Evolutionary conservation across 2,888 invertebrate genomes (phyloP), one percentile per base, ranked within the genome.

Genomic region (Drosophila villosipedis): DNA sequence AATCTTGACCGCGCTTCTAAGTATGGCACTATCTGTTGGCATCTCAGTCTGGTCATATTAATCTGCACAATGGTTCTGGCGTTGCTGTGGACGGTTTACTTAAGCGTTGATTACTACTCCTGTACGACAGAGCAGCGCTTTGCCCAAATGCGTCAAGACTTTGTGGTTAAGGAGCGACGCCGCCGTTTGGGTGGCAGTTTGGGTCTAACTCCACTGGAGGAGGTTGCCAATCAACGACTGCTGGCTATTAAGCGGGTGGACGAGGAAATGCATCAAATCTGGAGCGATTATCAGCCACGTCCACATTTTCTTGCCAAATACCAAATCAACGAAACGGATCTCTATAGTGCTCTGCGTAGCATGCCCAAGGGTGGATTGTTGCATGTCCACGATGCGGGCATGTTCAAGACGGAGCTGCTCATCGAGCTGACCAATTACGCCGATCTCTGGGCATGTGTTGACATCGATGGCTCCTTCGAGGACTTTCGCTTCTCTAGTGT

Each of bases 321-420:
- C 10, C 64, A 71, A 14, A 62, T 86, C 7, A 71, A 73, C n/a
- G 61, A 94, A 14, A 85, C 96, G 0, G 93, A 94, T 80, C 95
- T 97, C 0, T 96, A 95, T 85, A 91, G 94, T 70, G 94, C 96
- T 6, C 94, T 97, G 22, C 94, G 94, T 64, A 93, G 92, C 55
- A 94, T 97, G 94, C 97, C 97, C 0, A 97, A 97, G 93, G 97
- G 96, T 10, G 95, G 95, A 0, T 94, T 95, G 0, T 92, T 96
- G 9, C 96, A 96, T 89, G 94, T 95, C 0, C 96, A 96, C 84
- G 95, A 96, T 72, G 94, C 95, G 73, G 95, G 95, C 0, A 93
- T 95, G 3, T 93, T 94, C 9, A 95, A 95, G 0, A 92, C 94
- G 0, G 95, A 96, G 71, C 95, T 94, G 77, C 80, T 96, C 0